phyloP scores from a whole-genome alignment of 2,113 vertebrate species.

The Labrus mixtus region DNA sequence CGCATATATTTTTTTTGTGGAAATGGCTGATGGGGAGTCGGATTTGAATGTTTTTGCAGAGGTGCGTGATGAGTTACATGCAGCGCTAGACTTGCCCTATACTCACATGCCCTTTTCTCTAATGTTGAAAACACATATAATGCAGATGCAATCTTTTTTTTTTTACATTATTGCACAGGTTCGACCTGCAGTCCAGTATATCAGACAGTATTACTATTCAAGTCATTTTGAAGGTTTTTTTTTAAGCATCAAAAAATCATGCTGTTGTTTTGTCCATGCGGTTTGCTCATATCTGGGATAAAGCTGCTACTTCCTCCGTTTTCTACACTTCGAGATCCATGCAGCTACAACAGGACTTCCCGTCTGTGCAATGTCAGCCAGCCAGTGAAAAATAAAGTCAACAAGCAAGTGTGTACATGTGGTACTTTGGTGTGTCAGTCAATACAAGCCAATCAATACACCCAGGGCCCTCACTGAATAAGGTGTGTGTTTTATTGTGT shows the following conservation, averaged over 20 bases:
- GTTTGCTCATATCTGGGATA: too few relatives aligned
- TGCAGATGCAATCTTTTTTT: constrained; percentile 11
- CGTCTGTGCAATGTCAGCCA: constrained; percentile 21
- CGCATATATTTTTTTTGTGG: constrained; percentile 47
- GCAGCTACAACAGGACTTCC: constrained; percentile 17
- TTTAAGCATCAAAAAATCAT: neutral
- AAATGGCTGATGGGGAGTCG: constrained; percentile 42
- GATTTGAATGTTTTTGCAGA: constrained; percentile 37
- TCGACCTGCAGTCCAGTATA: neutral
- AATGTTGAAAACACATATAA: constrained; percentile 59
- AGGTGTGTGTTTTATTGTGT: constrained; percentile 31
- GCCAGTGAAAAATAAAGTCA: constrained; percentile 66
- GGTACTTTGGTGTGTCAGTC: constrained; percentile 63
- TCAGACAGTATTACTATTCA: neutral
- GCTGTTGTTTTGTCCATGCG: too few relatives aligned
- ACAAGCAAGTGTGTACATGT: constrained; percentile 57
- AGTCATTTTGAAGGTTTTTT: neutral
- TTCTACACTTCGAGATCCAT: neutral
- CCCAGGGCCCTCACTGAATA: constrained; percentile 34
- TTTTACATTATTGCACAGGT: neutral
- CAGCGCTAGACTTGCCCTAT: neutral
- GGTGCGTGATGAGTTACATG: constrained; percentile 34
- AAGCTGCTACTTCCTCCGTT: neutral
- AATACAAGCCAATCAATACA: constrained; percentile 71
- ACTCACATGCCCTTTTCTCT: constrained; percentile 44